Percentiles rank a stretch among this genome's conserved stretches.
These are phyloP conservation scores for Drosophila lini DNA, from an alignment of 1,140 invertebrate species.

Conservation along the genomic window DNA sequence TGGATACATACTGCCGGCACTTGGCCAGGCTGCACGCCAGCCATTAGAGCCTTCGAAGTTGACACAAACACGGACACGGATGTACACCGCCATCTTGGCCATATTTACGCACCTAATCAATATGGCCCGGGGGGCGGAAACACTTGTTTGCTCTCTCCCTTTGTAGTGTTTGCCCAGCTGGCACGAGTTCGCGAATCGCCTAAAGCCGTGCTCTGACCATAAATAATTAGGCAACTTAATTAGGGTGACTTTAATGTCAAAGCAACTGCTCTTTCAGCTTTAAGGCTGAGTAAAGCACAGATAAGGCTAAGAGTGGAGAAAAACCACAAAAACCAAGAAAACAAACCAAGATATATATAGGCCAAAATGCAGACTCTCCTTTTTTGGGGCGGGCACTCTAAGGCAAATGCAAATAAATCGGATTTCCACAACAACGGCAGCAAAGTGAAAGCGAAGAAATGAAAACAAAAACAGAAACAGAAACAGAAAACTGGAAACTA, in stretches of 20 bases:
- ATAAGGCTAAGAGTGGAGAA: slow-evolving; percentile 1
- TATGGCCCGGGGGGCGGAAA: slow-evolving; percentile 39
- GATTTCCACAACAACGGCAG: slow-evolving; percentile 41
- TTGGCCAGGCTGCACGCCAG: slow-evolving; percentile 12
- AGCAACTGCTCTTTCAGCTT: slow-evolving; percentile 6
- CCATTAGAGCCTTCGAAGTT: slow-evolving; percentile 46
- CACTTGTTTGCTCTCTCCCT: slow-evolving; percentile 36
- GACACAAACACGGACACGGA: slow-evolving; percentile 52
- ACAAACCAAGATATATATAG: slow-evolving; percentile 27
- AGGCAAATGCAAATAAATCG: slow-evolving; percentile 59
- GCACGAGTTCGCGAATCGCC: slow-evolving; percentile 17
- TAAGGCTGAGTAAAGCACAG: slow-evolving; percentile 7
- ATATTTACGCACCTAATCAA: slow-evolving; percentile 75
- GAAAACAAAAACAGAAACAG: slow-evolving; percentile 50
- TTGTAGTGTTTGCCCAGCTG: slow-evolving; percentile 17
- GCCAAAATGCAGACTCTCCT: slow-evolving; percentile 20
- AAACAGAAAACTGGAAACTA: slow-evolving; percentile 44
- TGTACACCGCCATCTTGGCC: slow-evolving; percentile 34
- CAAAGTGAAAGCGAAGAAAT: slow-evolving; percentile 18
- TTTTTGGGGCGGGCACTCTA: slow-evolving; percentile 23
- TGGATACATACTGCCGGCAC: not conserved
- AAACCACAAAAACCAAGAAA: slow-evolving; percentile 37
- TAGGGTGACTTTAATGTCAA: slow-evolving; percentile 27
- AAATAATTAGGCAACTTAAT: slow-evolving; percentile 73
- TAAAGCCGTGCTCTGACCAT: slow-evolving; percentile 42